phyloP scores from a whole-genome alignment of 1,140 invertebrate genomes.

The Pseudoatta argentina region DNA sequence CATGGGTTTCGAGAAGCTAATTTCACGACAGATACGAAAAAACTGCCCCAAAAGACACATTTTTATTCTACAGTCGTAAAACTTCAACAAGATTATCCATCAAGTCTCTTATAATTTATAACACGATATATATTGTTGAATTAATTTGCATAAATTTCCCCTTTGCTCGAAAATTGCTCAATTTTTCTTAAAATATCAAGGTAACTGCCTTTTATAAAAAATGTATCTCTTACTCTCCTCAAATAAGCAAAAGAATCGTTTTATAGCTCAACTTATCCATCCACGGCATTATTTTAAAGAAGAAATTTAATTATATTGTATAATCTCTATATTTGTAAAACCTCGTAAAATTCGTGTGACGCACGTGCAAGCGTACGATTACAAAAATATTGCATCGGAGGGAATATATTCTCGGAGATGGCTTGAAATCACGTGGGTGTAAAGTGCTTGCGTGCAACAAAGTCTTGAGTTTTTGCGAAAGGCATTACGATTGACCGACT shows the following conservation, averaged over 20 bases:
- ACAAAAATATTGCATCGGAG: neutral
- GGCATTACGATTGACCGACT: slow-evolving; percentile 61
- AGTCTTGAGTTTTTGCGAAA: slow-evolving; percentile 60
- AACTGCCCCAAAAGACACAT: neutral
- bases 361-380: neutral
- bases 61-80: slow-evolving; percentile 30
- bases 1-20: slow-evolving; percentile 42
- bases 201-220: slow-evolving; percentile 10
- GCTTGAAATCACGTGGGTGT: slow-evolving; percentile 40
- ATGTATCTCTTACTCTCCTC: slow-evolving; percentile 4
- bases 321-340: neutral
- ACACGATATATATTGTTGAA: slow-evolving; percentile 30
- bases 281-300: neutral
- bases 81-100: slow-evolving; percentile 46
- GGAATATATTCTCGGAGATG: slow-evolving; percentile 1
- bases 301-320: slow-evolving; percentile 5
- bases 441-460: slow-evolving; percentile 50
- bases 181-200: slow-evolving; percentile 40
- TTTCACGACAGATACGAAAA: slow-evolving; percentile 41
- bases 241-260: slow-evolving; percentile 18
- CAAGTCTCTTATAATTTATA: slow-evolving; percentile 29
- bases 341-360: neutral
- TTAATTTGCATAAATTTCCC: slow-evolving; percentile 50
- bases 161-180: slow-evolving; percentile 17
- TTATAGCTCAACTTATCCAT: neutral